These are phyloP conservation scores for Torymus tubicola DNA, from an alignment of 2,888 invertebrate genomes.

Conservation along the genomic window DNA sequence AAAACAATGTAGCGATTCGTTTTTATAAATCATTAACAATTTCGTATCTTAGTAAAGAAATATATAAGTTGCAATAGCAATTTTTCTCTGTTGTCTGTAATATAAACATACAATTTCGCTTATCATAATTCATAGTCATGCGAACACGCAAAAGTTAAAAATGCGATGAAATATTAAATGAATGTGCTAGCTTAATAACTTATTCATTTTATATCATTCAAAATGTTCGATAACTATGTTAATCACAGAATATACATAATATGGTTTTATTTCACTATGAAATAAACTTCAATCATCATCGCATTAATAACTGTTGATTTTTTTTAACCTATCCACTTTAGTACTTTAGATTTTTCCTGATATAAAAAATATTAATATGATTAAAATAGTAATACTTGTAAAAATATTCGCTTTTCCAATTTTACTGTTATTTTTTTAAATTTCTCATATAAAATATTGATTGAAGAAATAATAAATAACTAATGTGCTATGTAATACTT, in stretches of 20 bases:
- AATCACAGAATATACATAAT: not conserved
- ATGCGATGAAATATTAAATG: conserved; percentile 10
- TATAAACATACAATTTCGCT: conserved; percentile 1
- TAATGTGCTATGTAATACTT: no score
- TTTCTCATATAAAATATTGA: no score
- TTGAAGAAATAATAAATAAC: no score
- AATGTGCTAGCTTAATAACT: not conserved
- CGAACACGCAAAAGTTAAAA: conserved; percentile 19
- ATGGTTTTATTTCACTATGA: not conserved
- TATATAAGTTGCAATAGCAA: not conserved
- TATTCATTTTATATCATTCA: no score
- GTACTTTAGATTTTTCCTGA: conserved; percentile 18
- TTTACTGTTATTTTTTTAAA: no score
- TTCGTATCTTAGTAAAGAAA: not conserved
- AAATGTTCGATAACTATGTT: no score
- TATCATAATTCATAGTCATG: conserved; percentile 35
- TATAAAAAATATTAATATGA: not conserved
- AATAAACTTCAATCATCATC: not conserved
- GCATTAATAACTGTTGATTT: conserved; percentile 12
- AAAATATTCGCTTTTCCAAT: not conserved
- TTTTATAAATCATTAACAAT: not conserved
- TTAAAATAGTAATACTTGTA: not conserved
- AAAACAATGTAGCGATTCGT: not conserved
- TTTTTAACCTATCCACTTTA: conserved; percentile 23
- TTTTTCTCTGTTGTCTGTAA: conserved; percentile 22